Base-by-base conservation (phyloP, 1,140 invertebrate species). In the Agraylea sexmaculata region DNA sequence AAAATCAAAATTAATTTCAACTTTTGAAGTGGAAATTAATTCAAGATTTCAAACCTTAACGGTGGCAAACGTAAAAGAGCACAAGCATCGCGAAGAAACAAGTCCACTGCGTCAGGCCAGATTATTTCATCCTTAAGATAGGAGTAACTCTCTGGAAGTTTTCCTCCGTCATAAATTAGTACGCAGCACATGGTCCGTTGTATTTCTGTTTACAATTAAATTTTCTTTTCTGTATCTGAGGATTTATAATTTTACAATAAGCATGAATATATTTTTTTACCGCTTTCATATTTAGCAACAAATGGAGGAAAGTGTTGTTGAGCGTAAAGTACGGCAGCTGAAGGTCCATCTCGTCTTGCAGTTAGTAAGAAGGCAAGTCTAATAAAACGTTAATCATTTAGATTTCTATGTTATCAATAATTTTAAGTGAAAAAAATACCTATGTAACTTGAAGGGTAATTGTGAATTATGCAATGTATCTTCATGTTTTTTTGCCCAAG, bases 41-140 rank as follows among this genome's bases (percentile, higher is more conserved):
- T 79, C 83, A 10, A 31, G 6, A 13, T 31, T 31, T 1, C 57
- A 57, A 53, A 93, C 87, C 48, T 94, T 82, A 61, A 85, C 85
- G 53, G 95, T 72, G 40, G 91, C 86, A 67, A 49, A 1, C 60
- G 57, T 44, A 96, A 67, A 21, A 95, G 65, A 28, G 83, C 75
- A 64, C 93, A 97, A 13, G 93, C 88, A 70, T 96, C 91, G 55
- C 82, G 74, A 4, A 87, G 80, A 59, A 97, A 98, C 49, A 89
- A 75, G 57, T 96, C 91, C 57, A 76, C 78, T n/a, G 87, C 80
- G 53, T 85, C 81, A 22, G 58, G 54, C 16, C 62, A 61, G 56
- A 53, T 13, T 5, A 41, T 41, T 19, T 46, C 47, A 19, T 49
- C 47, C 7, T 41, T 25, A 13, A 49, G 19, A n/a, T 31, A 36